Evolutionary conservation across 2,113 vertebrate species (phyloP), one percentile per base, ranked within the genome.

Genomic region (Cinclus cinclus): DNA sequence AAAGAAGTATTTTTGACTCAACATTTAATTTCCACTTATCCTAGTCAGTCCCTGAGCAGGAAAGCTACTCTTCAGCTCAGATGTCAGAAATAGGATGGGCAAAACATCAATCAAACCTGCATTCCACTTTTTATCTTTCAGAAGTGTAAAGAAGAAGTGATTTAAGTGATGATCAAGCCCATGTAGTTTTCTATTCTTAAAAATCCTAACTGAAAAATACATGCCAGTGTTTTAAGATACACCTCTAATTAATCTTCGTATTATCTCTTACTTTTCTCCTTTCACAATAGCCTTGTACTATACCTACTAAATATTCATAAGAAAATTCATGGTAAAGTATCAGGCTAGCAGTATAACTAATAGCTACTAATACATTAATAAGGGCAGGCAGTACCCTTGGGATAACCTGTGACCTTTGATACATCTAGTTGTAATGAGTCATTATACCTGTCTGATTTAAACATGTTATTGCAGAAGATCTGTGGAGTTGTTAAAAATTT

Each of bases 361-460:
- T 5, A 86, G 65, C 10, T 24, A 74, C 58, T 93, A 95, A 84
- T 44, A 30, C 13, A 89, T 83, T 92, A 87, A 87, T 88, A 86
- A 92, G 52, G 39, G 53, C 59, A 96, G 55, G 13, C 49, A 69
- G 46, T 60, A 90, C 85, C 88, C 91, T 67, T 41, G 71, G 79
- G 76, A 96, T 95, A 82, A 96, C 95, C 87, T 80, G 86, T 79
- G 62, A 95, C 91, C 87, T 97, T 95, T 86, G 70, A n/a, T 77
- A 77, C 58, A 91, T 93, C 41, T 80, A 83, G 41, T 64, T 71
- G n/a, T 87, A 90, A 81, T 69, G 60, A 24, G 24, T 37, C 92
- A 88, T 96, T 94, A 94, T 90, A 85, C 76, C 31, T 80, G 94
- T 24, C 12, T 86, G 79, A 88, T 83, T 94, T 94, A 91, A 97